Evolutionary conservation across 2,113 vertebrate species (phyloP), one percentile per base, ranked within the genome.

Genomic region (Otocyon megalotis): DNA sequence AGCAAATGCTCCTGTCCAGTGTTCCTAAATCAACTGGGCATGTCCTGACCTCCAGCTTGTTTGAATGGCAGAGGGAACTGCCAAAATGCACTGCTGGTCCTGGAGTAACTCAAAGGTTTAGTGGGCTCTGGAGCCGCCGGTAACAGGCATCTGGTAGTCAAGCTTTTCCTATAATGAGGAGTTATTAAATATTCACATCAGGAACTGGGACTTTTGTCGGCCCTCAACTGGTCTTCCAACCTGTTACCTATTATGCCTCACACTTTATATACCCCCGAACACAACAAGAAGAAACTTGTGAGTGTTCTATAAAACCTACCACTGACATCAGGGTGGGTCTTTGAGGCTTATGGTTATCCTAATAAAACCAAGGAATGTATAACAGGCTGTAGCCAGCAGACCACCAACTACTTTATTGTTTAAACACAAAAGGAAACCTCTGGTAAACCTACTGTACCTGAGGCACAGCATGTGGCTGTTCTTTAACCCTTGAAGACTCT

Each of bases 351-450:
- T 97, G 65, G 97, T 98, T 98, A 98, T 98, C 98, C 98, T 98
- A 98, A 98, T 98, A 98, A 99, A 99, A 98, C 91, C 89, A 86
- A 98, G 98, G 98, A 98, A 98, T 98, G 98, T 98, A 97, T 98
- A 98, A 98, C 98, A 98, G 97, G 96, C 97, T 97, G 93, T 89
- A 98, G 98, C 96, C 94, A 97, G 97, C 96, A 98, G 98, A 99
- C 98, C 98, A 99, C 98, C 98, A 98, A 97, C 97, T 97, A 98
- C 95, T 98, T 99, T 98, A 98, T 97, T 98, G 97, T 98, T 96
- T 92, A 97, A 98, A 80, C 90, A 98, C 98, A 97, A 97, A 98
- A 98, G 98, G 97, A 97, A 97, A 89, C 53, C 72, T 81, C 92
- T 88, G 85, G 97, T 88, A 93, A 98, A 94, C 96, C 95, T 89